Evolutionary conservation across 2,888 invertebrate species (phyloP).

Genomic region (Brachynemurus nebulosus): DNA sequence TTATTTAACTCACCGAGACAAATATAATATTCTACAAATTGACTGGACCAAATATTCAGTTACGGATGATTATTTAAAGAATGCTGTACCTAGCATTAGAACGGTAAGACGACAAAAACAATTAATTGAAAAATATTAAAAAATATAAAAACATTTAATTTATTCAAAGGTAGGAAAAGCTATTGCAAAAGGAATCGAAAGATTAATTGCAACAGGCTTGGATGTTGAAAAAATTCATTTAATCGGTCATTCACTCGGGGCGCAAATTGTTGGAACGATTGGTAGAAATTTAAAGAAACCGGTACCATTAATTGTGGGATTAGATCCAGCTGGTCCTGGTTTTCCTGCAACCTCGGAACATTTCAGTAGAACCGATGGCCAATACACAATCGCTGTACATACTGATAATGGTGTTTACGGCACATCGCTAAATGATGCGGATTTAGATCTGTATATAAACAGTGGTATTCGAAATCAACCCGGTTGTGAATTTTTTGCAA

Average conservation of each 20-base stretch:
- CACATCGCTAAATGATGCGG: background rate
- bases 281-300: background rate
- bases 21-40: background rate
- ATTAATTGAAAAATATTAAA: too few relatives aligned
- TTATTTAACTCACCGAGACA: background rate
- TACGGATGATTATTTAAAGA: background rate
- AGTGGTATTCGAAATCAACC: background rate
- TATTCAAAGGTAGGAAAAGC: slow-evolving; percentile 1
- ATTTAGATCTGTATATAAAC: background rate
- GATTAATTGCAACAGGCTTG: background rate
- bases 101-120: too few relatives aligned
- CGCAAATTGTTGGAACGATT: background rate
- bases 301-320: background rate
- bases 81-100: background rate
- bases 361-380: background rate
- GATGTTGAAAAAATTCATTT: background rate
- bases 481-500: background rate
- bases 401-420: slow-evolving; percentile 6
- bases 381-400: background rate
- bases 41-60: slow-evolving; percentile 1
- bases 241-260: slow-evolving; percentile 6
- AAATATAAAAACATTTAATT: background rate
- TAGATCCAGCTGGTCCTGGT: slow-evolving; percentile 6
- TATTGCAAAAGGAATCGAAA: background rate
- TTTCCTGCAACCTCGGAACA: background rate